Percentiles rank a stretch among this genome's conserved stretches.
Evolutionary conservation across 2,797 vertebrate species (phyloP).

Genomic region (Alca torda): DNA sequence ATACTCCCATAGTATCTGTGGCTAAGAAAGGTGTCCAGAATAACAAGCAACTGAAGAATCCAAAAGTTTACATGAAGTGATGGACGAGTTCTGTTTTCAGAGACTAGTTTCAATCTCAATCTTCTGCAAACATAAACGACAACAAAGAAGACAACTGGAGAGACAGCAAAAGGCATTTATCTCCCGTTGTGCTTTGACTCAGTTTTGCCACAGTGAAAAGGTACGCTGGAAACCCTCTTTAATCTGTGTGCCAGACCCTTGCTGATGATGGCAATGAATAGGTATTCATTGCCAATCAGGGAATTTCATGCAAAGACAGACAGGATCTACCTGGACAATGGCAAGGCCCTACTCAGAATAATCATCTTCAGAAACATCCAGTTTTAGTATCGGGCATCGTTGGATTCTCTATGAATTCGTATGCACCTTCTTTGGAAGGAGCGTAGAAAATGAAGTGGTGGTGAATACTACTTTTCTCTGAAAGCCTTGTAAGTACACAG

Average conservation of each 20-base stretch:
- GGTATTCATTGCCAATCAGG: not conserved
- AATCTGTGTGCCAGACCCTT: rapidly evolving
- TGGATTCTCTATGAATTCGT: not conserved
- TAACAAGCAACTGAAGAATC: not conserved
- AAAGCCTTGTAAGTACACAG: not conserved
- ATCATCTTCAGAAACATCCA: not conserved
- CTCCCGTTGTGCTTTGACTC: not conserved
- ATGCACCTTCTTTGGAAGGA: not conserved
- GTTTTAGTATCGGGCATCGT: not conserved
- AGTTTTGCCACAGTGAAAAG: not conserved
- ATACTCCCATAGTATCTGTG: not conserved
- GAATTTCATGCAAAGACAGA: not conserved
- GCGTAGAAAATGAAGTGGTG: not conserved
- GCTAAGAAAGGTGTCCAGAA: not conserved
- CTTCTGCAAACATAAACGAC: not conserved
- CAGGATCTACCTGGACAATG: not conserved
- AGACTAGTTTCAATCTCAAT: not conserved
- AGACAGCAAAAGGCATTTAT: not conserved
- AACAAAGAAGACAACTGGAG: not conserved
- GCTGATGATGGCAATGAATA: not conserved
- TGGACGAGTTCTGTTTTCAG: not conserved
- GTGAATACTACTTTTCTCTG: not conserved
- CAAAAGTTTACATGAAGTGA: not conserved
- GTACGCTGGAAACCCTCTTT: not conserved
- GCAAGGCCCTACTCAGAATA: not conserved